Evolutionary conservation across 1,140 invertebrate genomes (phyloP).

Genomic region (Radopholus similis): DNA sequence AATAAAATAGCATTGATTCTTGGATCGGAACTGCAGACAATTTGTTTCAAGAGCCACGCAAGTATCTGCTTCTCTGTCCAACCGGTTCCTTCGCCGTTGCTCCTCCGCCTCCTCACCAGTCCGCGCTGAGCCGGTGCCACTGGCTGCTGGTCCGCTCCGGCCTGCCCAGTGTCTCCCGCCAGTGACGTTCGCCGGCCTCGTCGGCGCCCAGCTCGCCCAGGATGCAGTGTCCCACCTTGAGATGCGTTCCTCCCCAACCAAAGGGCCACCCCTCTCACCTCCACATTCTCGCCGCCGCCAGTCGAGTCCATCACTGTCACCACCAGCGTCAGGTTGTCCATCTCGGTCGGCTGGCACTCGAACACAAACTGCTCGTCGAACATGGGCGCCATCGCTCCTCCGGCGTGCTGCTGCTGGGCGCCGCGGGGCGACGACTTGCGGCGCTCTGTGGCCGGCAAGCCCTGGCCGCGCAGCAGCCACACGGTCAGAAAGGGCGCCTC

Average conservation of each 20-base stretch:
- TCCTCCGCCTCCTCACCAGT: slow-evolving; percentile 54
- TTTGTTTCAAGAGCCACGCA: too few species aligned
- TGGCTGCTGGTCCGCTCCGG: slow-evolving; percentile 48
- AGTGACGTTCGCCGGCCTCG: slow-evolving; percentile 50
- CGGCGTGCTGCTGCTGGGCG: neutral
- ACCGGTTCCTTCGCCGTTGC: too few species aligned
- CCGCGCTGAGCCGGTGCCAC: slow-evolving; percentile 50
- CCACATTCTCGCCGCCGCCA: neutral
- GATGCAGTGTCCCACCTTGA: slow-evolving; percentile 45
- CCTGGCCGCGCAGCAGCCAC: slow-evolving; percentile 9
- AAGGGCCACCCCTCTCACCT: neutral
- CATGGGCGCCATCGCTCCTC: neutral
- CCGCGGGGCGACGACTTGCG: neutral
- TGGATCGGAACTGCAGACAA: too few species aligned
- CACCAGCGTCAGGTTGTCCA: slow-evolving; percentile 3
- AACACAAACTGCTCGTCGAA: slow-evolving; percentile 6
- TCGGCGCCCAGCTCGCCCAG: slow-evolving; percentile 39
- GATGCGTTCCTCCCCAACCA: slow-evolving; percentile 52
- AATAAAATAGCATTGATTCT: too few species aligned
- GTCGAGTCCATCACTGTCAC: neutral
- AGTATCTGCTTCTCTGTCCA: too few species aligned
- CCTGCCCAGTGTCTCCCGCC: slow-evolving; percentile 47
- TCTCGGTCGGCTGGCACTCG: neutral
- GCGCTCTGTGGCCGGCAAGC: neutral
- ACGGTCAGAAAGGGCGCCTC: slow-evolving; percentile 1